These are phyloP conservation scores for Gortyna flavago DNA, from an alignment of 2,888 invertebrate species.

Conservation along the genomic window DNA sequence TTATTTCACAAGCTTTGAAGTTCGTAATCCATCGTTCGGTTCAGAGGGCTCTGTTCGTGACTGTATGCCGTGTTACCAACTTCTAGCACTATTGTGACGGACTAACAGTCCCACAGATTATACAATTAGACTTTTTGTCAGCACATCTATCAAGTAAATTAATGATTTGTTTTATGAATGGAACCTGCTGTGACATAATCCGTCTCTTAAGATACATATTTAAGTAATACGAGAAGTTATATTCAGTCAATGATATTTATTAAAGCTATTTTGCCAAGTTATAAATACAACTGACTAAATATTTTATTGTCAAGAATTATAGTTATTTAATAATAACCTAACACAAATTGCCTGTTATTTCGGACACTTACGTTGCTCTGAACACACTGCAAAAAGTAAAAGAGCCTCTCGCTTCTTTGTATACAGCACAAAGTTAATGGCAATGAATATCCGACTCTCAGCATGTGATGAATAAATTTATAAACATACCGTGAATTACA, in stretches of 20 bases:
- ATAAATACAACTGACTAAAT: not conserved
- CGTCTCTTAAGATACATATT: conserved; percentile 12
- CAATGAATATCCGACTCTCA: not conserved
- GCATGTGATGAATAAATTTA: not conserved
- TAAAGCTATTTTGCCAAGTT: conserved; percentile 4
- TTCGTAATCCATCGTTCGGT: not conserved
- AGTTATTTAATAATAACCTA: not conserved
- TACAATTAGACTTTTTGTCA: conserved; percentile 61
- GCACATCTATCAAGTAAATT: conserved; percentile 54
- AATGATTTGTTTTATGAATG: conserved; percentile 49
- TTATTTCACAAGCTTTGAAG: conserved; percentile 5
- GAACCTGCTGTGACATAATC: conserved; percentile 20
- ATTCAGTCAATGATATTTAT: conserved; percentile 9
- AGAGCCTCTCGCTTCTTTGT: not conserved
- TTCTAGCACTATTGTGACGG: conserved; percentile 51
- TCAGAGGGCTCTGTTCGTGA: conserved; percentile 43
- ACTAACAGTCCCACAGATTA: conserved; percentile 50
- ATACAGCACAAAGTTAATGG: not conserved
- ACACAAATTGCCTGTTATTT: conserved; percentile 13
- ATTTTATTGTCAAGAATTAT: not conserved
- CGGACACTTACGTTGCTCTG: not conserved
- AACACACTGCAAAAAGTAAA: not conserved
- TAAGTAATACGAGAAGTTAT: conserved; percentile 1
- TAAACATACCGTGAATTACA: not conserved
- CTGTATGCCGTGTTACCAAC: conserved; percentile 47